Conservation (phyloP, 2,888 invertebrate genomes). For the Sarcophaga carnaria region DNA sequence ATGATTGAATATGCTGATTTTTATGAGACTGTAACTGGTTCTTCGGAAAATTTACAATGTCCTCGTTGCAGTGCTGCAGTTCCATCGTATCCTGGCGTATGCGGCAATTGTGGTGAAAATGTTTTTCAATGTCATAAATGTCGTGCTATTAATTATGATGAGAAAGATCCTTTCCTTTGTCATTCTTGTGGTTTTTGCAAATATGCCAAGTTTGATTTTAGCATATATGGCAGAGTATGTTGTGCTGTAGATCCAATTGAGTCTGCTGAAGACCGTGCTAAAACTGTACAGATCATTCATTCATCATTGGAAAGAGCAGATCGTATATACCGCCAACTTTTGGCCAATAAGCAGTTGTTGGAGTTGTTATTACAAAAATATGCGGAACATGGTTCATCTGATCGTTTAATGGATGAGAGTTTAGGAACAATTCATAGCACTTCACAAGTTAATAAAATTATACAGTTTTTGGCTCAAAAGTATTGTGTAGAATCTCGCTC, state of each 20-base stretch:
- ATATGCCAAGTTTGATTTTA: constrained; percentile 99
- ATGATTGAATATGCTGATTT: constrained; percentile 99
- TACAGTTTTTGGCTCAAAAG: constrained; percentile 96
- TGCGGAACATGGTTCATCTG: constrained; percentile 90
- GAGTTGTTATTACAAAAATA: constrained; percentile 93
- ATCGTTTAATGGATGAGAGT: constrained; percentile 84
- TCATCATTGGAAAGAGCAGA: constrained; percentile 96
- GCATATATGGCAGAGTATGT: constrained; percentile 93
- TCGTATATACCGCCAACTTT: constrained; percentile 94
- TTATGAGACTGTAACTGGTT: constrained; percentile 94
- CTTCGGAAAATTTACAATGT: constrained; percentile 96
- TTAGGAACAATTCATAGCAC: constrained; percentile 83
- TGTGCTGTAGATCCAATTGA: constrained; percentile 99
- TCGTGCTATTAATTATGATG: constrained; percentile 98
- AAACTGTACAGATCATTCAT: constrained; percentile 95
- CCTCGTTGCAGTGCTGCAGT: constrained; percentile 98
- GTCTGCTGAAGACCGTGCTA: constrained; percentile 97
- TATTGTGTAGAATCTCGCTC: constrained; percentile 97
- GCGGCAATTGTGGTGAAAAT: constrained; percentile 93
- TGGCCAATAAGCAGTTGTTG: constrained; percentile 93
- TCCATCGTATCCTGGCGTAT: constrained; percentile 98
- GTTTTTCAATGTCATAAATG: constrained; percentile 99
- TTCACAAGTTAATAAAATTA: constrained; percentile 93
- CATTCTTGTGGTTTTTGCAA: constrained; percentile 99
- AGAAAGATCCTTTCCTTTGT: constrained; percentile 99